Evolutionary conservation across 2,888 invertebrate genomes (phyloP).

Genomic region (Lobophora halterata): DNA sequence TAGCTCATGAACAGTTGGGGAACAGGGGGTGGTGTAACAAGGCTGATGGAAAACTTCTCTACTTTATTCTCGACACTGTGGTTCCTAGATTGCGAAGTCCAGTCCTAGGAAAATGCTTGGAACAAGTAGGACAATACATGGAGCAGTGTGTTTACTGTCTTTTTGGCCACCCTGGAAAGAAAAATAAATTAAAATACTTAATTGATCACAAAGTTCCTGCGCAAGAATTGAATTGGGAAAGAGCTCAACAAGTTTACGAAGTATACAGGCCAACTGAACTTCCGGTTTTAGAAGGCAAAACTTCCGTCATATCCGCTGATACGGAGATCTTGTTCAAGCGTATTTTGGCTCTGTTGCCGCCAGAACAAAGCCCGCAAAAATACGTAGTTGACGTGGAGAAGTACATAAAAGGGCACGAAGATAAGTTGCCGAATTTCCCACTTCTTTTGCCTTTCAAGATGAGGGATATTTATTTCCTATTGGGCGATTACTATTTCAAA

Average conservation of each 20-base stretch:
- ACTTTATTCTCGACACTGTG: slow-evolving; percentile 88
- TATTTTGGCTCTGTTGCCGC: slow-evolving; percentile 85
- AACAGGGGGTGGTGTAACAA: slow-evolving; percentile 88
- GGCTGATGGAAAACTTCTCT: slow-evolving; percentile 88
- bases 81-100: slow-evolving; percentile 85
- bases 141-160: slow-evolving; percentile 93
- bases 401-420: slow-evolving; percentile 83
- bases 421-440: slow-evolving; percentile 77
- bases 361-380: slow-evolving; percentile 84
- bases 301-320: slow-evolving; percentile 90
- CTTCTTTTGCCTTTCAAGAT: slow-evolving; percentile 81
- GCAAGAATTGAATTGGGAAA: slow-evolving; percentile 86
- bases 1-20: slow-evolving; percentile 92
- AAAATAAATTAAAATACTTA: slow-evolving; percentile 80
- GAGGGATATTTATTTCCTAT: slow-evolving; percentile 91
- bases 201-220: slow-evolving; percentile 88
- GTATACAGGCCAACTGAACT: slow-evolving; percentile 89
- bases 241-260: slow-evolving; percentile 88
- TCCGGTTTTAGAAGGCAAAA: slow-evolving; percentile 89
- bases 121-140: slow-evolving; percentile 87
- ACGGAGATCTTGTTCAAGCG: slow-evolving; percentile 87
- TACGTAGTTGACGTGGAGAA: slow-evolving; percentile 82
- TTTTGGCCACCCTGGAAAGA: slow-evolving; percentile 90
- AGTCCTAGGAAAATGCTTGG: slow-evolving; percentile 81
- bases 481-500: slow-evolving; percentile 96